Conservation (phyloP, 2,888 invertebrate genomes). For the Phragmatobia fuliginosa region DNA sequence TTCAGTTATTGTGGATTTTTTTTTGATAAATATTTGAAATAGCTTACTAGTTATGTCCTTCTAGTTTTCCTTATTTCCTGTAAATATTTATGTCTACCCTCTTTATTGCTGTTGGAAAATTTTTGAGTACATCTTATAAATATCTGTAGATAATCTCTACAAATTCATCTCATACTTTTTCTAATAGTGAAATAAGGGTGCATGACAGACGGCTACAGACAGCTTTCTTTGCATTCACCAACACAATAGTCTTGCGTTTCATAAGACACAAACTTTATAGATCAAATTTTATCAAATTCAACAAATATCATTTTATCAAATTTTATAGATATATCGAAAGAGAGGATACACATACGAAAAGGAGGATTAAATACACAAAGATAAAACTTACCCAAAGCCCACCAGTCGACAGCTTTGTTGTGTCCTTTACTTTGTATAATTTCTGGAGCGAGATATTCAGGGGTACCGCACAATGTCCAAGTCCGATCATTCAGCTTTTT, state of each 20-base stretch:
- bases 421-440: conserved; percentile 99
- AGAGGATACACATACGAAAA: neutral
- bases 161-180: no score
- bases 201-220: neutral
- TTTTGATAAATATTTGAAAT: neutral
- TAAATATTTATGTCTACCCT: neutral
- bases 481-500: conserved; percentile 97
- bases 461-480: conserved; percentile 98
- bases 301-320: no score
- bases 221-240: neutral
- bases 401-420: conserved; percentile 99
- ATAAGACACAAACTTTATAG: neutral
- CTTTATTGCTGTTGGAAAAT: neutral
- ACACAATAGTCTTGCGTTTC: neutral
- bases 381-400: conserved; percentile 93
- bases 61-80: neutral
- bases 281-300: no score
- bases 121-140: no score
- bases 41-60: neutral
- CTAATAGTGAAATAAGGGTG: no score
- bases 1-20: neutral
- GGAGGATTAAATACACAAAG: neutral
- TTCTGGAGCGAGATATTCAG: conserved; percentile 98
- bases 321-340: no score
- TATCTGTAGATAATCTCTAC: no score